phyloP scores from a whole-genome alignment of 92 coral and sea anemone genomes.

The Desmophyllum pertusum region DNA sequence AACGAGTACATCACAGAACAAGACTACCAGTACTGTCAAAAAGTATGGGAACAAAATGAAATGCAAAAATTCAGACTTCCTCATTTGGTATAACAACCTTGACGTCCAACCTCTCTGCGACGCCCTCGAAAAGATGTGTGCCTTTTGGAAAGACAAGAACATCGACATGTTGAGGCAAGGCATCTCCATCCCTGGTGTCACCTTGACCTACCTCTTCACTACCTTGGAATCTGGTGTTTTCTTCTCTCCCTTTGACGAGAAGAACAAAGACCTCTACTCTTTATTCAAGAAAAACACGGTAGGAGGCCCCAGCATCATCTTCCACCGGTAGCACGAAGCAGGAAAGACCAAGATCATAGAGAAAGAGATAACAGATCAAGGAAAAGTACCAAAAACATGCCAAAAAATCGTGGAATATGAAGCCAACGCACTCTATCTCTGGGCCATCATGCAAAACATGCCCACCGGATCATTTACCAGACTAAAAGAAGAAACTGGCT shows the following conservation, averaged over 20 bases:
- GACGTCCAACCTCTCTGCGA: not conserved
- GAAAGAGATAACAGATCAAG: no score
- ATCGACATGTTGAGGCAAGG: slow-evolving; percentile 17
- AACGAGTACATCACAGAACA: not conserved
- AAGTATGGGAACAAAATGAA: not conserved
- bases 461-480: no score
- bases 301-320: no score
- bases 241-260: slow-evolving; percentile 20
- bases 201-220: slow-evolving; percentile 47
- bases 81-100: no score
- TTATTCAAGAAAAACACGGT: slow-evolving; percentile 50
- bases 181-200: slow-evolving; percentile 54
- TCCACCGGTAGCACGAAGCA: no score
- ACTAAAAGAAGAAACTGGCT: no score
- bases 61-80: not conserved
- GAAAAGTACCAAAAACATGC: no score
- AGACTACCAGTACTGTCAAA: not conserved
- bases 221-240: slow-evolving; percentile 1
- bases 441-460: no score
- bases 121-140: not conserved
- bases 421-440: no score
- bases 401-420: no score
- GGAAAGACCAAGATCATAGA: no score
- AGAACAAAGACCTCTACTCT: slow-evolving; percentile 51
- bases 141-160: not conserved